Evolutionary conservation across 2,888 invertebrate species (phyloP).

Genomic region (Stenodera caucasica): DNA sequence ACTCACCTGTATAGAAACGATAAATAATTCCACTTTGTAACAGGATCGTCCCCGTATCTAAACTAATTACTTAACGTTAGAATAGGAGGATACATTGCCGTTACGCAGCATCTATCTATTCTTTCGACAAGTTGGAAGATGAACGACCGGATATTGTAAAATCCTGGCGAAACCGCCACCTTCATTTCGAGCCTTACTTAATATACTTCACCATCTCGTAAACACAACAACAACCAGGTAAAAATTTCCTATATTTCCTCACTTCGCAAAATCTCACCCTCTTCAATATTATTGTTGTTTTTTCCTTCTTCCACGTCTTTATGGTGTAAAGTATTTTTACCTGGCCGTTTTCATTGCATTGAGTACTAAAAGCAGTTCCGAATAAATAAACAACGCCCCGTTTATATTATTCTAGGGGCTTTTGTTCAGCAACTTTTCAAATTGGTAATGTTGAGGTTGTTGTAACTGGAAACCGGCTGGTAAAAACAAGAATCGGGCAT

Average conservation of each 20-base stretch:
- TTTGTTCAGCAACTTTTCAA: constrained; percentile 4
- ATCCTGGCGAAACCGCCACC: not conserved
- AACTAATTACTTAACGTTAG: constrained; percentile 14
- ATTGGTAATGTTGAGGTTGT: constrained; percentile 3
- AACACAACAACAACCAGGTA: not conserved
- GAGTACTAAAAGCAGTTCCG: not conserved
- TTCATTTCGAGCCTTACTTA: not conserved
- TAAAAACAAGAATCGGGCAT: not conserved
- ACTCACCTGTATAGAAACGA: too few species aligned
- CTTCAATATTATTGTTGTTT: not conserved
- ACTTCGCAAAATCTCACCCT: not conserved
- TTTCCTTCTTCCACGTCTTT: too few species aligned
- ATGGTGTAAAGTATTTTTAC: not conserved
- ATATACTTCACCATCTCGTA: too few species aligned
- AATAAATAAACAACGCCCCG: too few species aligned
- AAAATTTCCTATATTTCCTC: not conserved
- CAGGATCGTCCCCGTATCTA: not conserved
- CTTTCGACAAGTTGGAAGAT: constrained; percentile 28
- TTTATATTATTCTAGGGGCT: not conserved
- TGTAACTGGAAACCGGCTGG: constrained; percentile 7
- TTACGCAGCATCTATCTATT: constrained; percentile 10
- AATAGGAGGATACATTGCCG: not conserved
- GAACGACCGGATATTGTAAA: constrained; percentile 26
- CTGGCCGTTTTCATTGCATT: not conserved
- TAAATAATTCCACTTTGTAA: not conserved